These are phyloP conservation scores for Uria aalge DNA, from an alignment of 2,113 vertebrate species.

Conservation along the genomic window DNA sequence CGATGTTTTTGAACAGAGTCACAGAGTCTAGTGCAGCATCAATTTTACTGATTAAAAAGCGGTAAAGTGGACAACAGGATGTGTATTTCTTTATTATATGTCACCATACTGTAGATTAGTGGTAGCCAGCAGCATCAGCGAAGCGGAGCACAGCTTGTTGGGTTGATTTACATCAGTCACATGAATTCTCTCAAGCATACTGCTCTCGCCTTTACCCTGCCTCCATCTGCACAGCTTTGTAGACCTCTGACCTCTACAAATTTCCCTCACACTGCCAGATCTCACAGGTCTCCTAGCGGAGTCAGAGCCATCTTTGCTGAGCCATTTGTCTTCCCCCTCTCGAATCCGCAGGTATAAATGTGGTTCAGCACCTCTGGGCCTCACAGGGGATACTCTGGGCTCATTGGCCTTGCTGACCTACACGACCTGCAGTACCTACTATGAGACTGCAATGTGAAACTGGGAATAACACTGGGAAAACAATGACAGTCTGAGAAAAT, in stretches of 20 bases:
- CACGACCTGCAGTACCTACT: background rate
- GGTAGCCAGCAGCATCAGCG: background rate
- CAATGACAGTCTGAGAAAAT: background rate
- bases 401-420: background rate
- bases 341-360: background rate
- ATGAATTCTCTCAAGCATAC: background rate
- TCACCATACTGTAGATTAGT: background rate
- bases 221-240: background rate
- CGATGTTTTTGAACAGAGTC: background rate
- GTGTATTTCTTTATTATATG: background rate
- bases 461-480: background rate
- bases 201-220: background rate
- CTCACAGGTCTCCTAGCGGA: background rate
- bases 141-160: background rate
- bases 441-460: background rate
- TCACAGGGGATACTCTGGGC: background rate
- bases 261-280: background rate
- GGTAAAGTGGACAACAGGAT: background rate
- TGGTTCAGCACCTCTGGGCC: background rate
- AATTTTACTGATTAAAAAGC: background rate
- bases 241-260: background rate
- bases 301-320: background rate
- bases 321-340: background rate
- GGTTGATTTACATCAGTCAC: background rate
- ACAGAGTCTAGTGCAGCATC: background rate